Conservation (phyloP, 1,140 invertebrate species). For the Pogonognathellus flavescens region DNA sequence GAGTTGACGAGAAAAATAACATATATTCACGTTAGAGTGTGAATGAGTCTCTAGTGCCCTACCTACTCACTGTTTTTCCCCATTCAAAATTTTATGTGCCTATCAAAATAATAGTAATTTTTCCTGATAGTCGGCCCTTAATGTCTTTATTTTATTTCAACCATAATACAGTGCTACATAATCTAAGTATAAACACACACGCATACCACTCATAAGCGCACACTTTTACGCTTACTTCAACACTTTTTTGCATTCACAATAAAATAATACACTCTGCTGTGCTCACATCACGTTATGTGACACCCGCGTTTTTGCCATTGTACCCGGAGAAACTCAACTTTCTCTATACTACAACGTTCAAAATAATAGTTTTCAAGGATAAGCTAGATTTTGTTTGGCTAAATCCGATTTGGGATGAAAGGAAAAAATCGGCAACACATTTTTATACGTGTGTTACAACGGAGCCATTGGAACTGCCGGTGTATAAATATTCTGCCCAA, state of each 20-base stretch:
- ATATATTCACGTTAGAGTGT: conserved; percentile 46
- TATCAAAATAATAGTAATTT: conserved; percentile 48
- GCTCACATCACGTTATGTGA: neutral
- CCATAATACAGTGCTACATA: neutral
- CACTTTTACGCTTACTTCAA: neutral
- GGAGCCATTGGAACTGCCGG: neutral
- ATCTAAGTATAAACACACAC: neutral
- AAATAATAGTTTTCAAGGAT: conserved; percentile 16
- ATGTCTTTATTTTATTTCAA: conserved; percentile 38
- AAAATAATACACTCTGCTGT: no score
- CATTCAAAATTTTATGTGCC: conserved; percentile 38
- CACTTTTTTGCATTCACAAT: neutral
- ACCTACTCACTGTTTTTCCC: conserved; percentile 27
- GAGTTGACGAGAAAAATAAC: conserved; percentile 35
- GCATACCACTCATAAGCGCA: neutral
- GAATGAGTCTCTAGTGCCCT: conserved; percentile 31
- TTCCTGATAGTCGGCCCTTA: conserved; percentile 33
- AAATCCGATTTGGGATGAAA: conserved; percentile 8
- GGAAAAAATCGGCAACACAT: neutral
- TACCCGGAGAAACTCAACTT: conserved; percentile 2
- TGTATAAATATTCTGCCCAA: conserved; percentile 3
- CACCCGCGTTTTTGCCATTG: neutral
- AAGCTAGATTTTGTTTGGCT: conserved; percentile 17
- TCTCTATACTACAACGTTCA: neutral
- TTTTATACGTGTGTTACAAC: conserved; percentile 2